Evolutionary conservation across 2,888 invertebrate genomes (phyloP).

Genomic region (Diachrysia chrysitis): DNA sequence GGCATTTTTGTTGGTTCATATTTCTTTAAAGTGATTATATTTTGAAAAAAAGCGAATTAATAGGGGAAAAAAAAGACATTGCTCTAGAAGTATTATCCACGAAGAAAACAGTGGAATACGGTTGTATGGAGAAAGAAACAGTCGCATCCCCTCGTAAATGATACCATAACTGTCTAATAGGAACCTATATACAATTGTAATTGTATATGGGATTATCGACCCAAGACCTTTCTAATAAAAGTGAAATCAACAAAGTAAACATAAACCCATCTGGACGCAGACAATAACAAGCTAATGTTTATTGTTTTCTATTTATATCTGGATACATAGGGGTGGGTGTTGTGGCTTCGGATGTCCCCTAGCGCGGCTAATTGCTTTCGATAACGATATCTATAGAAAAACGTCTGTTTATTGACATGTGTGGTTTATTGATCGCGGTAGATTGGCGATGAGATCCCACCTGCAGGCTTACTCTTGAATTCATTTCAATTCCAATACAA

Average conservation of each 20-base stretch:
- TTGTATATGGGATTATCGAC: neutral
- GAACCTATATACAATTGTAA: too few relatives aligned
- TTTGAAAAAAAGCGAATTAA: too few relatives aligned
- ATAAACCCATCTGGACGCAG: neutral
- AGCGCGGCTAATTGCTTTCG: constrained; percentile 66
- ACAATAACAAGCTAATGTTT: constrained; percentile 41
- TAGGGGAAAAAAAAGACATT: too few relatives aligned
- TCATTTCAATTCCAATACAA: too few relatives aligned
- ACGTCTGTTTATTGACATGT: neutral
- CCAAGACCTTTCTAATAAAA: constrained; percentile 1
- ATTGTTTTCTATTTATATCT: constrained; percentile 53
- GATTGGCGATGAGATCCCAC: neutral
- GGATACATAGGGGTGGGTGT: constrained; percentile 58
- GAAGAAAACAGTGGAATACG: too few relatives aligned
- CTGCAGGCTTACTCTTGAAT: too few relatives aligned
- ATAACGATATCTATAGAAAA: constrained; percentile 51
- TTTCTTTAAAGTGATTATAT: too few relatives aligned
- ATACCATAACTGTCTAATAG: too few relatives aligned
- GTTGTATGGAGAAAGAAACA: too few relatives aligned
- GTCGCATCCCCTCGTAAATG: too few relatives aligned
- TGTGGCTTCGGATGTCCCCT: constrained; percentile 56
- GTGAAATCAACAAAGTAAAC: neutral
- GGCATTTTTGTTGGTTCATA: too few relatives aligned
- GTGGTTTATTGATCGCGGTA: neutral
- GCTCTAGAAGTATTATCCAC: too few relatives aligned